These are phyloP conservation scores for Rhagophthalmus giganteus DNA, from an alignment of 2,888 invertebrate genomes.

Conservation along the genomic window DNA sequence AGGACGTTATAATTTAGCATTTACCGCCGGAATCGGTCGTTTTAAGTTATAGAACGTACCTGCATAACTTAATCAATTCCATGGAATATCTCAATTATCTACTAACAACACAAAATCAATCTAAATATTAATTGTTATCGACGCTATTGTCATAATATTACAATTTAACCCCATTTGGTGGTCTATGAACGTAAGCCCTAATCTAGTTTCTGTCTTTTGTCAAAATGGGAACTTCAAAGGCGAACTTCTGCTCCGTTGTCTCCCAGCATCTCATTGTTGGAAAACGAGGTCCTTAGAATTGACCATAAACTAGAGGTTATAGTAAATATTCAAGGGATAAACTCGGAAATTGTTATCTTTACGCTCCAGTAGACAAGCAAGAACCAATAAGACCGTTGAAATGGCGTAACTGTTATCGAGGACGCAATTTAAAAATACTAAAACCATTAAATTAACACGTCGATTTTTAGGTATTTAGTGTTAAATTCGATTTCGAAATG, in stretches of 20 bases:
- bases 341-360: conserved; percentile 27
- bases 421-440: conserved; percentile 16
- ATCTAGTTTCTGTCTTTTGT: conserved; percentile 19
- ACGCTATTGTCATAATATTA: conserved; percentile 7
- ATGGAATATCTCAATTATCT: neutral
- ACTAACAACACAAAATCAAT: neutral
- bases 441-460: too few species aligned
- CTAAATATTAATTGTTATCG: conserved; percentile 1
- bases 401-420: conserved; percentile 16
- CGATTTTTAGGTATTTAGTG: conserved; percentile 11
- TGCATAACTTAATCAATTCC: neutral
- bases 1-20: neutral
- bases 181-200: conserved; percentile 7
- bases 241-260: conserved; percentile 16
- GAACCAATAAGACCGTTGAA: conserved; percentile 14
- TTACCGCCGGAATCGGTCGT: too few species aligned
- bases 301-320: conserved; percentile 18
- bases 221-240: conserved; percentile 18
- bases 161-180: conserved; percentile 8
- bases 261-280: conserved; percentile 13
- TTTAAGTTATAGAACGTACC: neutral
- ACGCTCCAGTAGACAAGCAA: conserved; percentile 14
- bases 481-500: too few species aligned
- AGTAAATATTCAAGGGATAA: conserved; percentile 17
- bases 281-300: conserved; percentile 15